These are phyloP conservation scores for Lottia scabra DNA, from an alignment of 2,888 invertebrate species.

Conservation along the genomic window DNA sequence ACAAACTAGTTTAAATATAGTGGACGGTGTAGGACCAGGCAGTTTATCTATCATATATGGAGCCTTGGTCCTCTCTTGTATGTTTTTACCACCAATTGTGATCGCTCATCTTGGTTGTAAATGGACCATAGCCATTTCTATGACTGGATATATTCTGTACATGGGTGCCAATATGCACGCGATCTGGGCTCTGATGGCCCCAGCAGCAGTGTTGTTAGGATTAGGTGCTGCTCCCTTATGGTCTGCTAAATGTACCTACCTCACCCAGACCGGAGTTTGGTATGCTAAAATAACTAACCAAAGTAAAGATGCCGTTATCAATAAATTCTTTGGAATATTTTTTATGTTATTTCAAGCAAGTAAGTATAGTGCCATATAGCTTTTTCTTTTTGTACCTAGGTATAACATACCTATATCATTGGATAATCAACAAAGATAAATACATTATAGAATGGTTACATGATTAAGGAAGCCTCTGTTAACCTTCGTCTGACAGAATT, in stretches of 20 bases:
- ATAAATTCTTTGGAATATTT: slow-evolving; percentile 98
- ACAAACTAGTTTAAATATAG: slow-evolving; percentile 89
- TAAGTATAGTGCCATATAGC: slow-evolving; percentile 72
- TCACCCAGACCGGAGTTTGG: slow-evolving; percentile 84
- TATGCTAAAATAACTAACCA: slow-evolving; percentile 88
- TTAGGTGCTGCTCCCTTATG: slow-evolving; percentile 97
- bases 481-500: too few relatives aligned
- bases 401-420: too few relatives aligned
- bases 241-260: slow-evolving; percentile 98
- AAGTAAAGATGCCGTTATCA: slow-evolving; percentile 88
- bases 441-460: too few relatives aligned
- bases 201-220: slow-evolving; percentile 91
- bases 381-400: too few relatives aligned
- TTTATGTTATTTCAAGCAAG: slow-evolving; percentile 98
- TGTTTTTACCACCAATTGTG: slow-evolving; percentile 74
- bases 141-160: slow-evolving; percentile 94
- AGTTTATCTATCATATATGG: slow-evolving; percentile 92
- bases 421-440: too few relatives aligned
- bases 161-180: slow-evolving; percentile 95
- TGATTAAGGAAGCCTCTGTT: too few relatives aligned
- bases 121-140: slow-evolving; percentile 92
- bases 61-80: slow-evolving; percentile 92
- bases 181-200: slow-evolving; percentile 79
- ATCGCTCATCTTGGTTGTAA: slow-evolving; percentile 83
- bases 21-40: slow-evolving; percentile 89